Conservation (phyloP, 2,888 invertebrate species). For the Schrankia costaestrigalis region DNA sequence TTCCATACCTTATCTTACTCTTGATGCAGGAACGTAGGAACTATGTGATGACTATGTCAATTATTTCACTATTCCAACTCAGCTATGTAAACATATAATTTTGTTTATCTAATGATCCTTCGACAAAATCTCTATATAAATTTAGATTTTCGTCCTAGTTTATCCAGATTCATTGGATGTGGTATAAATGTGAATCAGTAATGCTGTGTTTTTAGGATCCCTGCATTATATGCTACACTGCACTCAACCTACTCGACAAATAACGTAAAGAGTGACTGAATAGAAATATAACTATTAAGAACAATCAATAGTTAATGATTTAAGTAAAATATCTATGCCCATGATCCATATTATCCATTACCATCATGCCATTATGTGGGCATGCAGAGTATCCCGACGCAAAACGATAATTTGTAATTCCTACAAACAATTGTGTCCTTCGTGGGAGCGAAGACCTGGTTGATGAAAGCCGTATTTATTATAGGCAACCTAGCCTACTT, state of each 20-base stretch:
- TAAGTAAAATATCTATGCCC: too few relatives aligned
- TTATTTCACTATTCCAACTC: constrained; percentile 73
- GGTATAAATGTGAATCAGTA: constrained; percentile 74
- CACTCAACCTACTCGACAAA: constrained; percentile 42
- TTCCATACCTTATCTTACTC: constrained; percentile 63
- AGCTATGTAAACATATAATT: constrained; percentile 44
- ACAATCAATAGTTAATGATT: too few relatives aligned
- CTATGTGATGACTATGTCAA: constrained; percentile 80
- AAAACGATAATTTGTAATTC: too few relatives aligned
- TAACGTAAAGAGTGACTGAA: too few relatives aligned
- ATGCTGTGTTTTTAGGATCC: constrained; percentile 69
- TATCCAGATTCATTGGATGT: constrained; percentile 68
- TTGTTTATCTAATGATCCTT: constrained; percentile 43
- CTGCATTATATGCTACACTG: constrained; percentile 53
- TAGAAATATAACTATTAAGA: too few relatives aligned
- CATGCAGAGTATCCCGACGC: too few relatives aligned
- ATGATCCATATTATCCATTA: too few relatives aligned
- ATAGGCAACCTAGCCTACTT: too few relatives aligned
- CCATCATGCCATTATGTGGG: too few relatives aligned
- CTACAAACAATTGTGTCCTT: too few relatives aligned
- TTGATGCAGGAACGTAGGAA: constrained; percentile 70
- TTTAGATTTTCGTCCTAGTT: constrained; percentile 67
- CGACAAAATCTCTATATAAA: constrained; percentile 45
- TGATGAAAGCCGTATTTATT: too few relatives aligned
- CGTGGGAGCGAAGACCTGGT: too few relatives aligned